Conservation (phyloP, 2,113 vertebrate species). For the western clawed frog (Xenopus tropicalis) region DNA sequence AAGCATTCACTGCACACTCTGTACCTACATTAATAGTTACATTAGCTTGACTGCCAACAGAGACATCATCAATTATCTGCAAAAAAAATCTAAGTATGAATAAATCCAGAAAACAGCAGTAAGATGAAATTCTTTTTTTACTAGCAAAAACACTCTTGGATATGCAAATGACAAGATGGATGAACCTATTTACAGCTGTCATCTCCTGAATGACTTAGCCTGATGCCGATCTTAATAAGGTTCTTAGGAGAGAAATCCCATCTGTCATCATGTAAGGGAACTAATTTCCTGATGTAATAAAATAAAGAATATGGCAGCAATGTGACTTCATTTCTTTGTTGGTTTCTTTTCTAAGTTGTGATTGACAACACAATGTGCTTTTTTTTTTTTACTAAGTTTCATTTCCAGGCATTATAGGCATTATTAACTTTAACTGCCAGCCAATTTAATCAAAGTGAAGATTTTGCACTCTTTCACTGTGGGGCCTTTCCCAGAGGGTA, state of each 20-base stretch:
- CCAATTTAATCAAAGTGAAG: too few relatives aligned
- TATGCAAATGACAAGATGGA: constrained; percentile 1
- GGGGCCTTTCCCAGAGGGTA: too few relatives aligned
- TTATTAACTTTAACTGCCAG: too few relatives aligned
- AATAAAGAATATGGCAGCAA: neutral
- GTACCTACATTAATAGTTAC: neutral
- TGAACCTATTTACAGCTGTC: constrained; percentile 1
- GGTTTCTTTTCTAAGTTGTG: neutral
- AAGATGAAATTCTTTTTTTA: neutral
- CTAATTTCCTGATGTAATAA: neutral
- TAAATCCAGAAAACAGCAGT: neutral
- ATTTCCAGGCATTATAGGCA: too few relatives aligned
- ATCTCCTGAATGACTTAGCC: neutral
- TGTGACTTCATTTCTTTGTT: neutral
- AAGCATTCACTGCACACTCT: neutral
- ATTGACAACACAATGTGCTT: neutral
- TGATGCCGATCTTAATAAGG: neutral
- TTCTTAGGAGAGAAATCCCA: neutral
- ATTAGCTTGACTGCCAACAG: neutral
- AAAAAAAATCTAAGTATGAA: neutral
- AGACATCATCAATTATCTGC: neutral
- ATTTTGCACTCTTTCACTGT: too few relatives aligned
- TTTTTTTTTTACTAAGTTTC: too few relatives aligned
- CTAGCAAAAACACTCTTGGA: neutral
- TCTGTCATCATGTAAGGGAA: neutral